Evolutionary conservation across 2,888 invertebrate genomes (phyloP), one percentile per base, ranked within the genome.

Genomic region (Phortica magna): DNA sequence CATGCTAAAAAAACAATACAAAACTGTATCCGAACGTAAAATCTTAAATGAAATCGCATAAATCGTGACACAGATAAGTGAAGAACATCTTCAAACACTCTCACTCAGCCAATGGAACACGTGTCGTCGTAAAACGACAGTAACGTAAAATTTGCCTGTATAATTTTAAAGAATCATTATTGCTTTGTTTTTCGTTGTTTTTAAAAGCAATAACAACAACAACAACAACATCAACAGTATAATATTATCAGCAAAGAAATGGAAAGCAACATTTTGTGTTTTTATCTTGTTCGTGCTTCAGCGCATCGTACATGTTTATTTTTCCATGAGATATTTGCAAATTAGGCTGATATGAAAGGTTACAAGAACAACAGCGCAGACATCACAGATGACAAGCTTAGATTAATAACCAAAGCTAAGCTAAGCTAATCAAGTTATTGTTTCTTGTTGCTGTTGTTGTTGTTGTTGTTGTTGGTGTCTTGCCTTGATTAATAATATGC

Each of bases 401-500:
- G 42, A 67, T 17, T 42, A 67, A 67, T 42, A 67, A 42, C 41
- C 39, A 4, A 67, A 61, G 53, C 53, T n/a, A 6, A 61, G 53
- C 53, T n/a, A 6, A 2, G n/a, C n/a, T 53, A 53, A 53, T 10
- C 53, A 53, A n/a, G n/a, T 53, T 53, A 53, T 53, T n/a, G 53
- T 14, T 53, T 53, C 7, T 53, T 53, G n/a, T 53, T 53, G 12
- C 1, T 53, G n/a, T 53, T 10, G 12, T 2, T 53, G n/a, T 53
- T 53, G n/a, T 53, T 53, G 12, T 3, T 53, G n/a, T 53, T 10
- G 12, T 2, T 53, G 53, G 2, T 14, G 53, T 10, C n/a, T 53
- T 53, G 53, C 53, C 55, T 55, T 55, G 55, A 55, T 55, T 55
- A 55, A 55, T 55, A 55, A 55, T 55, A 31, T 31, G 31, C 31